These are phyloP conservation scores for Ormia ochracea DNA, from an alignment of 2,888 invertebrate genomes.

Conservation along the genomic window DNA sequence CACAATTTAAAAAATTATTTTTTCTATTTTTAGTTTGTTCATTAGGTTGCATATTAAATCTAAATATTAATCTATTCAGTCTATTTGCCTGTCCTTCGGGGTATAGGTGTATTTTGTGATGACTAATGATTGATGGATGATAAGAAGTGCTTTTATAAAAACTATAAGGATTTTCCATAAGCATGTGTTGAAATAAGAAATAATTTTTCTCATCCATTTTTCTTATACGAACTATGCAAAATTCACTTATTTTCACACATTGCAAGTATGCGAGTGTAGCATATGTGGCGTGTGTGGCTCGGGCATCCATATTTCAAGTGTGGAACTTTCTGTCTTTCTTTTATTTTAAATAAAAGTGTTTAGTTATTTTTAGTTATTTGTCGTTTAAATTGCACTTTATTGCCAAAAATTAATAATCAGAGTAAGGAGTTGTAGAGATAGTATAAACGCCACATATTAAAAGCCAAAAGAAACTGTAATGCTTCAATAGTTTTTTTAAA, in stretches of 20 bases:
- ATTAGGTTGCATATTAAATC: no score
- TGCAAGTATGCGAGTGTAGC: not conserved
- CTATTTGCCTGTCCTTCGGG: no score
- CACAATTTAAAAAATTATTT: no score
- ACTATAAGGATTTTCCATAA: not conserved
- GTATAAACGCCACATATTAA: no score
- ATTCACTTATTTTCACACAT: slow-evolving; percentile 33
- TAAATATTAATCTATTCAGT: no score
- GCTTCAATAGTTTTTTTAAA: no score
- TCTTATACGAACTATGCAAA: slow-evolving; percentile 17
- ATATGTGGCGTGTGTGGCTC: not conserved
- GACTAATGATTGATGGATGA: slow-evolving; percentile 24
- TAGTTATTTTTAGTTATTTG: not conserved
- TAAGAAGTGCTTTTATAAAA: slow-evolving; percentile 1
- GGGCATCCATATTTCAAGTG: not conserved
- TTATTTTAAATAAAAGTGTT: not conserved
- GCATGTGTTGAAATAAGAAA: slow-evolving; percentile 16
- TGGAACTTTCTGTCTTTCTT: not conserved
- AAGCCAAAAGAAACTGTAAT: no score
- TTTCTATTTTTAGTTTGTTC: no score
- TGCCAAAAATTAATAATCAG: no score
- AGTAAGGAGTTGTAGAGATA: no score
- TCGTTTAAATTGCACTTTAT: not conserved
- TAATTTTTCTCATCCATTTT: not conserved
- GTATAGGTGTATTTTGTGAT: no score